Base-by-base conservation (phyloP, 2,888 invertebrate species). In the Hesperia comma region DNA sequence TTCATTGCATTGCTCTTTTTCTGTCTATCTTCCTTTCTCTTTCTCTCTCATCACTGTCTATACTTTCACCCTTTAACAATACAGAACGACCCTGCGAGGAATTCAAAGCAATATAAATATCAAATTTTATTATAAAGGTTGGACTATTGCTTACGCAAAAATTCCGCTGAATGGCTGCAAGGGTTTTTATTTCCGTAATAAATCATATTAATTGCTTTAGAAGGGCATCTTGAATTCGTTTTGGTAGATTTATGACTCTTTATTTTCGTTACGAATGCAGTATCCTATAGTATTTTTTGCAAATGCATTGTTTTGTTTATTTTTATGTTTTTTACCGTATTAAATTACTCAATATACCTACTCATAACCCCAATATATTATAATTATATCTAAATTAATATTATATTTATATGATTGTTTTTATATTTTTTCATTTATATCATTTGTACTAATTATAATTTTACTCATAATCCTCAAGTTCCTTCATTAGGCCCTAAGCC, bases 141-240 rank as follows among this genome's bases (percentile, higher is more conserved):
- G 55, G 63, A 62, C 69, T 63, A 87, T 85, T 83, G 83, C 86
- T 76, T 79, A 82, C 79, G 82, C 84, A 87, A 86, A 88, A 87
- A 88, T 85, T 79, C 85, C 79, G 77, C 79, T 81, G 82, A 90
- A 88, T 83, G 80, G 85, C 81, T 82, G 83, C 83, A 84, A 86
- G 85, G 87, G 85, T 84, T 86, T 88, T 90, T 89, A 87, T 88
- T 86, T 86, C 83, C 77, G 74, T 80, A 83, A 85, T 90, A 87
- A 90, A 90, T 90, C 89, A 87, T 84, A 81, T 84, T 90, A 89
- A 90, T 90, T 89, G 87, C 87, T 86, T 86, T 86, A 80, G 82
- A 61, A 56, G 61, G 67, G 61, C 60, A 55, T 67, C 61, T 66
- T 66, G 58, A 21, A 21, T 61, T 21, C 40, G 61, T 58, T 46